Conservation (phyloP, 2,888 invertebrate species). For the Lumbricus terrestris region DNA sequence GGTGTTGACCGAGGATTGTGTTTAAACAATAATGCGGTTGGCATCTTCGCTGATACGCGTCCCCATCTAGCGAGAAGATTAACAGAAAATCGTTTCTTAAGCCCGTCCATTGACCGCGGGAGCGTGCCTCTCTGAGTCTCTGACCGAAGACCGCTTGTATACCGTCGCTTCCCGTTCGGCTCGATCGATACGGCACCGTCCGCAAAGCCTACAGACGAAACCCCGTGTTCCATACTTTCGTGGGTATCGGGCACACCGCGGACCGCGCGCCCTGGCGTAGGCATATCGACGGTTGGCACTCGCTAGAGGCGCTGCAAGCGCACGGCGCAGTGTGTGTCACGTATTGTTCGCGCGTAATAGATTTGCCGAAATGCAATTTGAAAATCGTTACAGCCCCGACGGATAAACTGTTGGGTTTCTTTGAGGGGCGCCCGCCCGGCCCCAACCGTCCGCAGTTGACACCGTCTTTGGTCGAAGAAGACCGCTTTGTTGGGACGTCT, state of each 20-base stretch:
- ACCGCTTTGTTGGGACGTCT: neutral
- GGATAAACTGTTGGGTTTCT: neutral
- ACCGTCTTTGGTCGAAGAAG: neutral
- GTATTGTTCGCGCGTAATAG: neutral
- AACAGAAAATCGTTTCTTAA: slow-evolving; percentile 13
- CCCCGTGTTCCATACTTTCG: neutral
- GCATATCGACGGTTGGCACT: neutral
- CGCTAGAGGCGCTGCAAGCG: neutral
- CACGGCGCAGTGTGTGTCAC: neutral
- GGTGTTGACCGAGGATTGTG: neutral
- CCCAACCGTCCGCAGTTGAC: neutral
- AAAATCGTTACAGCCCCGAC: slow-evolving; percentile 4
- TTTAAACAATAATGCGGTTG: slow-evolving; percentile 15
- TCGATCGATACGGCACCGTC: neutral
- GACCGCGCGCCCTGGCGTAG: no score
- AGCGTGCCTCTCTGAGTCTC: neutral
- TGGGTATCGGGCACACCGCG: neutral
- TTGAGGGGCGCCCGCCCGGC: neutral
- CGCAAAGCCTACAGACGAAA: neutral
- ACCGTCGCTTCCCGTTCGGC: neutral
- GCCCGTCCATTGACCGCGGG: neutral
- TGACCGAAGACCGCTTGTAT: neutral
- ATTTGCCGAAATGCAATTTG: slow-evolving; percentile 10
- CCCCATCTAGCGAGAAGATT: slow-evolving; percentile 10
- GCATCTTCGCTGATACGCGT: neutral